Evolutionary conservation across 64 coral and sea anemone species (phyloP).

Genomic region (Pocillopora damicornis): DNA sequence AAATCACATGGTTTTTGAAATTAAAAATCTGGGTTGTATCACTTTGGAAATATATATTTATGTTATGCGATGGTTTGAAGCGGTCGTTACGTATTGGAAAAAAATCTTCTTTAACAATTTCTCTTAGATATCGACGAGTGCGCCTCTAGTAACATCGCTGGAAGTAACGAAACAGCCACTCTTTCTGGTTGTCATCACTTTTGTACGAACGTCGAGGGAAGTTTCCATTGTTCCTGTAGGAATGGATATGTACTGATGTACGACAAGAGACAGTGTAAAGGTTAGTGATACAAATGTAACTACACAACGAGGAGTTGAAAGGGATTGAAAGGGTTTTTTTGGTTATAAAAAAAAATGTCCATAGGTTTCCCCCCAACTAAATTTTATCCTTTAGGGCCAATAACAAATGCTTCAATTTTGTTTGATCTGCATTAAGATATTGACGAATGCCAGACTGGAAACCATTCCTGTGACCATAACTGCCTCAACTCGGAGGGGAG

Average conservation of each 20-base stretch:
- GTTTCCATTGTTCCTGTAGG: conserved; percentile 44
- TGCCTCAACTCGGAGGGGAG: conserved; percentile 41
- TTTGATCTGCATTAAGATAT: background rate
- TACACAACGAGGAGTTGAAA: too few species aligned
- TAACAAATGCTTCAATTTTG: background rate
- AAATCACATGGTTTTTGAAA: too few species aligned
- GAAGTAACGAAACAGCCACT: background rate
- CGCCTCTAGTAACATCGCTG: background rate
- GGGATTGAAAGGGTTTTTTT: too few species aligned
- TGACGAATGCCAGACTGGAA: conserved; percentile 36
- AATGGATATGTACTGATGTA: conserved; percentile 20
- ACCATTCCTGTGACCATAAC: conserved; percentile 36
- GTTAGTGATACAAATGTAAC: background rate
- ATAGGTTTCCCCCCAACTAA: too few species aligned
- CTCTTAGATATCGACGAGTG: conserved; percentile 55
- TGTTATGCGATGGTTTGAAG: too few species aligned
- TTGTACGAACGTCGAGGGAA: conserved; percentile 26
- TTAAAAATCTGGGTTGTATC: too few species aligned
- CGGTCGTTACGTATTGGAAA: background rate
- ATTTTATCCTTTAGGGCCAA: background rate
- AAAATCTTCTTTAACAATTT: background rate
- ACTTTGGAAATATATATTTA: too few species aligned
- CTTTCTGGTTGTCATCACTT: conserved; percentile 42
- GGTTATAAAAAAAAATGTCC: too few species aligned
- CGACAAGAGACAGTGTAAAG: conserved; percentile 38